These are phyloP conservation scores for Ivindomyrus marchei DNA, from an alignment of 2,113 vertebrate species.

Conservation along the genomic window DNA sequence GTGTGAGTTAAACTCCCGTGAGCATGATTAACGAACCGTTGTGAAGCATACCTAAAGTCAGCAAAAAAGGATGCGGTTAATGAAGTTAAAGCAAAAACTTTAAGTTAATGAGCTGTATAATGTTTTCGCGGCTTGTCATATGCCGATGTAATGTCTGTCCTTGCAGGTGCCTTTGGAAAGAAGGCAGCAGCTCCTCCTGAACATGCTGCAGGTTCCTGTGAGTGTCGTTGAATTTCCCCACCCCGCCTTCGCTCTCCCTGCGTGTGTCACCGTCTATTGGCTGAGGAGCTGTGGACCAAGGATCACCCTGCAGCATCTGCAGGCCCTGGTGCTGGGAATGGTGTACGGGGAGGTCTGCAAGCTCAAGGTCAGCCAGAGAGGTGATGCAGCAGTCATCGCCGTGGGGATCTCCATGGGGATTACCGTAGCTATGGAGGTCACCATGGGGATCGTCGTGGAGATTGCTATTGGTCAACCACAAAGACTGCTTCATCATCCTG, in stretches of 20 bases:
- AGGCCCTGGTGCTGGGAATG: conserved; percentile 62
- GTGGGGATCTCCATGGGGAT: background rate
- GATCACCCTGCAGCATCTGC: conserved; percentile 52
- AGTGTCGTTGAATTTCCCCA: conserved; percentile 45
- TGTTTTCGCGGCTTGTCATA: background rate
- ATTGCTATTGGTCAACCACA: background rate
- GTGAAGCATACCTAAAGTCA: background rate
- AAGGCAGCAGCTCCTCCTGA: conserved; percentile 51
- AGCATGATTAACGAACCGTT: background rate
- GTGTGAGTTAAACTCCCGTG: background rate
- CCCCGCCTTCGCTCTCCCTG: conserved; percentile 45
- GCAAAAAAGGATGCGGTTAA: background rate
- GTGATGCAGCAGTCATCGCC: background rate
- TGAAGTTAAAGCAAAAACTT: background rate
- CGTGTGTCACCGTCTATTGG: conserved; percentile 64
- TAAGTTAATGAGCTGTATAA: background rate
- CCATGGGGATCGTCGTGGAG: background rate
- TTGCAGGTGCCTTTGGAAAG: conserved; percentile 44
- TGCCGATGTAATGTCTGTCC: background rate
- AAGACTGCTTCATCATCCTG: background rate
- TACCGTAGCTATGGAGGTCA: background rate
- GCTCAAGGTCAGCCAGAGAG: conserved; percentile 21
- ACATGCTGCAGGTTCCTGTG: conserved; percentile 53
- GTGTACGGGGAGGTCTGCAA: conserved; percentile 54
- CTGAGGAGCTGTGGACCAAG: conserved; percentile 43